Base-by-base conservation (phyloP, 30 jellyfish, hydroid and myxozoan genomes). In the Sanderia malayensis region DNA sequence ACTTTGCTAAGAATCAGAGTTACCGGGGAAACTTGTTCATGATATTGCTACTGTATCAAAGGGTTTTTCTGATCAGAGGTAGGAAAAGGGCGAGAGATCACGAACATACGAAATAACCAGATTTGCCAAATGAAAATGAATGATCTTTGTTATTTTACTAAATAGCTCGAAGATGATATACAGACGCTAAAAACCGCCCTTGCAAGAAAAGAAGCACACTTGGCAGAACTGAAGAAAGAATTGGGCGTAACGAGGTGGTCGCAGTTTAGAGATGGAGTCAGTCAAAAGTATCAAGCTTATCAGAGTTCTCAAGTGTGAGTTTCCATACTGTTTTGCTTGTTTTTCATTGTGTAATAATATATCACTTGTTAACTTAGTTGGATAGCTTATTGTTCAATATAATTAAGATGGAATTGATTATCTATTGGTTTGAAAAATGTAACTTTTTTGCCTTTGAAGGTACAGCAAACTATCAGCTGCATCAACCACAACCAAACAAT, bases 191-290 rank as follows among this genome's bases (percentile, higher is more conserved):
- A 71, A 66, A 84, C 70, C 58, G 87, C 96, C 23, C 44, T 86
- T 7, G 52, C 44, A 33, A 47, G 96, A 22, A 86, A 86, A 71
- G 96, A 86, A 86, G 78, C 64, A 23, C 86, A 71, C 33, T 80
- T 86, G 19, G 81, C 63, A 32, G 93, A 79, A 25, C 55, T 86
- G 41, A 67, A 79, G 60, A 71, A 67, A 26, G 96, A 86, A 41
- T 70, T 86, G 3, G 96, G 96, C 9, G 96, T 76, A 29, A 86
- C 96, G 27, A 68, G 93, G 31, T 86, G 96, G 96, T 58, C 88
- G n/a, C 89, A 77, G 52, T 77, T 77, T 41, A 77, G 73, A 57
- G 81, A 77, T 7, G 89, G 89, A 15, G 46, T 77, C 29, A 57
- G 81, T 52, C 79, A 77, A 45, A 77, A 28, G 67, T 77, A 77